Percentiles rank a stretch among this genome's conserved stretches.
Conservation (phyloP, 2,113 vertebrate species). For the Phyllostomus discolor region DNA sequence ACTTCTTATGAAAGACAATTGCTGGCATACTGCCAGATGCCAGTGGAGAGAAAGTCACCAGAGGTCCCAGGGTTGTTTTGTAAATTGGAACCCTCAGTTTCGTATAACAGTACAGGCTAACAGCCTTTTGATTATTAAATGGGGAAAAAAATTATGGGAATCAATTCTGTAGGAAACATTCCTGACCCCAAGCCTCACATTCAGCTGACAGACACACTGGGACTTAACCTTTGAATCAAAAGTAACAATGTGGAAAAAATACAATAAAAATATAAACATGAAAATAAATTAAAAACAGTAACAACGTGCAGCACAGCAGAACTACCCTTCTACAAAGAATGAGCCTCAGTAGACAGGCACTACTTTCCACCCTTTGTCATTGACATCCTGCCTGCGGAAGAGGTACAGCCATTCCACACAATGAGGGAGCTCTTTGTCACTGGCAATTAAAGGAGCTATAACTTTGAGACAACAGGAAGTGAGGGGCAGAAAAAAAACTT, state of each 20-base stretch:
- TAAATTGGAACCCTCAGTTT: background rate
- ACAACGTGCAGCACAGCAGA: background rate
- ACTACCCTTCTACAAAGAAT: background rate
- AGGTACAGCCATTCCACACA: constrained; percentile 20
- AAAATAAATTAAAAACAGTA: background rate
- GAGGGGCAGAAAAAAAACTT: background rate
- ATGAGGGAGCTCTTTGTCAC: background rate
- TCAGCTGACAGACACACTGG: background rate
- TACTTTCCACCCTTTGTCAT: constrained; percentile 67
- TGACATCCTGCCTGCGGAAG: constrained; percentile 61
- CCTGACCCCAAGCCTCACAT: background rate
- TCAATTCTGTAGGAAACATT: background rate
- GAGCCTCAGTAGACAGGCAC: background rate
- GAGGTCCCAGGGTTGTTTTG: background rate
- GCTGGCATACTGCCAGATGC: background rate
- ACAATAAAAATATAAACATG: no score
- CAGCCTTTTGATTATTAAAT: background rate
- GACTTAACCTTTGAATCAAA: constrained; percentile 4
- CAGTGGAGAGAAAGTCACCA: background rate
- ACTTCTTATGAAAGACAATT: background rate
- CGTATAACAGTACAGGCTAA: background rate
- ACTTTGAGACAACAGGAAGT: background rate
- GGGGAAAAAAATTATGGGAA: background rate
- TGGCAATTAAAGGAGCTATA: background rate
- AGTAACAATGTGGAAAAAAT: background rate